A percentile compares a stretch with the other conserved stretches of the same genome.
phyloP scores from a whole-genome alignment of 2,113 vertebrate genomes.

The Myxocyprinus asiaticus region DNA sequence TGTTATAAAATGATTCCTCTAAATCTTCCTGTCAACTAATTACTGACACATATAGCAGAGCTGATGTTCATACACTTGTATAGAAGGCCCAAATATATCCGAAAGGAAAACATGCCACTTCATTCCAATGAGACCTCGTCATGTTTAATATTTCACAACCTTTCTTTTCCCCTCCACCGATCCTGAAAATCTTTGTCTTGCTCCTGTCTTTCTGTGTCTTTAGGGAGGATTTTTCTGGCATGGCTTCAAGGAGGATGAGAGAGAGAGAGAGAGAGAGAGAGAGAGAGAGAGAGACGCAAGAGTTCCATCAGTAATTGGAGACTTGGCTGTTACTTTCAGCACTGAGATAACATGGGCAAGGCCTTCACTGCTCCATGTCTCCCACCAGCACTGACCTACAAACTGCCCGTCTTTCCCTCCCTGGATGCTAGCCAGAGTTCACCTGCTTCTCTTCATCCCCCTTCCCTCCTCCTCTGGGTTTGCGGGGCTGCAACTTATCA shows the following conservation, averaged over 20 bases:
- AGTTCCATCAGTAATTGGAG: slow-evolving; percentile 66
- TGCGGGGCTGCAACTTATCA: slow-evolving; percentile 8
- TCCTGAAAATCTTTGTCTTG: slow-evolving; percentile 71
- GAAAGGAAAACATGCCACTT: slow-evolving; percentile 36
- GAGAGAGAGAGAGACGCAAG: slow-evolving; percentile 66
- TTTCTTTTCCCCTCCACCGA: slow-evolving; percentile 68
- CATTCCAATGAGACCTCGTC: slow-evolving; percentile 64
- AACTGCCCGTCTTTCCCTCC: slow-evolving; percentile 65
- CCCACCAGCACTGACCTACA: slow-evolving; percentile 74
- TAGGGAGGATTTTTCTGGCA: slow-evolving; percentile 36
- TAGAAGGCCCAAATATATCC: slow-evolving; percentile 66
- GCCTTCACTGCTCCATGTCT: slow-evolving; percentile 65
- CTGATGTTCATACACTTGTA: slow-evolving; percentile 1
- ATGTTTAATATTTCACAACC: slow-evolving; percentile 75
- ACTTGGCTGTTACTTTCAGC: slow-evolving; percentile 60
- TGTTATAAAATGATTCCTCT: neutral
- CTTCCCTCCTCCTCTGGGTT: neutral
- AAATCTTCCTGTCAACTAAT: neutral
- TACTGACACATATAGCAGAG: neutral
- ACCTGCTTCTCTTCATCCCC: slow-evolving; percentile 28
- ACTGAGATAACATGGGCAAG: slow-evolving; percentile 54
- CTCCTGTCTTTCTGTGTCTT: slow-evolving; percentile 67
- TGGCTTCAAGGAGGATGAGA: slow-evolving; percentile 60
- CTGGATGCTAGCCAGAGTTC: slow-evolving; percentile 31
- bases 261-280: slow-evolving; percentile 53